Evolutionary conservation across 2,113 vertebrate genomes (phyloP), one percentile per base, ranked within the genome.

Genomic region (Uropsilus gracilis): DNA sequence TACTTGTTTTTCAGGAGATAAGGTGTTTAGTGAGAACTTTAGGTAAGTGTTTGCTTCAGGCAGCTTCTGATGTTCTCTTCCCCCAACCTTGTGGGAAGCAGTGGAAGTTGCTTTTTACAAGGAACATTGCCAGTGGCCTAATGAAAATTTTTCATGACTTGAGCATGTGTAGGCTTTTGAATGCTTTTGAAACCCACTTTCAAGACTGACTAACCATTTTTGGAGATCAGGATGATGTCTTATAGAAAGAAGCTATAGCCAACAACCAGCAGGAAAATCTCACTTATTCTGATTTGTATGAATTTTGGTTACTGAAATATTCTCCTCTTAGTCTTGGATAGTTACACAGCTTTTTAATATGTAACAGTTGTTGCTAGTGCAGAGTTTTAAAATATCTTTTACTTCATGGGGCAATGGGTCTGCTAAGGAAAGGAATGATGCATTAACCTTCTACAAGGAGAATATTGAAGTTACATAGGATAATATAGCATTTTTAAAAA

Each of bases 111-210:
- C 83, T 88, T 3, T 90, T 94, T 92, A 73, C 1, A 5, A 81
- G 82, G 73, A 94, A 24, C 18, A 9, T 9, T 69, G 77, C 86
- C 89, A 94, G 6, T 55, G 71, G 69, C 61, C 44, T 86, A 75
- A 71, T 64, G 82, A 94, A 88, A 69, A 48, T 78, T 90, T 94
- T 95, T 94, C 69, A 59, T 75, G 93, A 94, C 69, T 97, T 86
- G 59, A 69, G 57, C 53, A 72, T 92, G 86, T 86, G 22, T 12
- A 71, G 46, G 94, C 75, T 59, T n/a, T n/a, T 55, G 39, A 93
- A 90, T 32, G 22, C 34, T 93, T 90, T 96, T 94, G n/a, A 94
- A 96, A 78, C 28, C 57, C 32, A 4, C 83, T 55, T 96, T 95
- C 39, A 87, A 95, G 68, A 82, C 68, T 71, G 72, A 95, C 37